Percentiles rank a stretch among this genome's conserved stretches.
Conservation (phyloP, 2,113 vertebrate genomes). For the Myrmophylax atrothorax region DNA sequence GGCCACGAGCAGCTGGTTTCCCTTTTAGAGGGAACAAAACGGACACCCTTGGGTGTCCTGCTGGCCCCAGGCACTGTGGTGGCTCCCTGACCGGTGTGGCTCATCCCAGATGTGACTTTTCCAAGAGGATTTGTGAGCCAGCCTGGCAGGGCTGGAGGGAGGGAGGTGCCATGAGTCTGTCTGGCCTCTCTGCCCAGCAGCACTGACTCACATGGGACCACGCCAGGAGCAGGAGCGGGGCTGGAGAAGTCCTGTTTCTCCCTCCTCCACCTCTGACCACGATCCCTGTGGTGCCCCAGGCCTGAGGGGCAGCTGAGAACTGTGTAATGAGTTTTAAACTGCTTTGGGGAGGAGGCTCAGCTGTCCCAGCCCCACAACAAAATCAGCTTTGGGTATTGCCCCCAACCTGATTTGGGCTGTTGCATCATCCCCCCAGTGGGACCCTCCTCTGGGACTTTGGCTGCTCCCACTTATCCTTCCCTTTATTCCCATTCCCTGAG, state of each 20-base stretch:
- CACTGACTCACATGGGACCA: fast-evolving
- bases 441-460: background rate
- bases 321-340: background rate
- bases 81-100: background rate
- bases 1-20: fast-evolving
- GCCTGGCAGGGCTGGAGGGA: background rate
- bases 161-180: background rate
- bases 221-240: background rate
- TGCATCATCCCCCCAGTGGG: background rate
- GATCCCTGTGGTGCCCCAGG: background rate
- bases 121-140: background rate
- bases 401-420: background rate
- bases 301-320: fast-evolving
- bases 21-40: background rate
- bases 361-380: fast-evolving
- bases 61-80: background rate
- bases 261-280: background rate
- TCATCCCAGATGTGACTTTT: background rate
- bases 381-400: background rate
- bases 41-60: background rate
- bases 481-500: background rate
- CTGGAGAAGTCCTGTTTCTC: background rate
- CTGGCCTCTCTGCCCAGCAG: background rate
- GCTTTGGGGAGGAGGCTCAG: background rate
- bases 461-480: background rate